Evolutionary conservation across 1,140 invertebrate genomes (phyloP).

Genomic region (Aricia agestis): DNA sequence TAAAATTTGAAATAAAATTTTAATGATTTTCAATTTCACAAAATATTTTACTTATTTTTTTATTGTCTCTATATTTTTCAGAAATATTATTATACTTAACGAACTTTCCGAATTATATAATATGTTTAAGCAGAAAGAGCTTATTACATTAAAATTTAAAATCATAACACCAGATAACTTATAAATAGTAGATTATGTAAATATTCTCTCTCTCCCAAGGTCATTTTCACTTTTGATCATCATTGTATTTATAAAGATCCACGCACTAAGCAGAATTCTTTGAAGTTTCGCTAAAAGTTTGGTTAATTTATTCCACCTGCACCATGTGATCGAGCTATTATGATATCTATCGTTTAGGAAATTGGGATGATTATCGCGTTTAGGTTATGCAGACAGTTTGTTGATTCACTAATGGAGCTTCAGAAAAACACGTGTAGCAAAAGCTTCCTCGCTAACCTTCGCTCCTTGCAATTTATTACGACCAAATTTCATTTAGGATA

Average conservation of each 20-base stretch:
- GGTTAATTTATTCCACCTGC: constrained; percentile 29
- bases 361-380: constrained; percentile 21
- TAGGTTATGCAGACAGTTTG: not conserved
- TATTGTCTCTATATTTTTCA: too few species aligned
- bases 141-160: too few species aligned
- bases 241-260: not conserved
- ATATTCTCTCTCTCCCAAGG: not conserved
- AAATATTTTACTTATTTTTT: too few species aligned
- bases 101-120: too few species aligned
- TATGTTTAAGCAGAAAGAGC: too few species aligned
- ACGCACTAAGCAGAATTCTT: not conserved
- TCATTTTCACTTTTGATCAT: not conserved
- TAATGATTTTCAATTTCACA: too few species aligned
- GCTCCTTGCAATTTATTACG: not conserved
- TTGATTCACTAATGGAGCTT: constrained; percentile 27
- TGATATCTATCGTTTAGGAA: not conserved
- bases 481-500: not conserved
- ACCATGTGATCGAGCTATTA: not conserved
- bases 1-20: too few species aligned
- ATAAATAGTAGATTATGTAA: not conserved
- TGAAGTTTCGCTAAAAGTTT: constrained; percentile 25
- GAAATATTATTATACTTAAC: too few species aligned
- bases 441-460: constrained; percentile 22
- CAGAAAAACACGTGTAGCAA: constrained; percentile 7
- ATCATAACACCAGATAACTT: too few species aligned